Percentiles rank a stretch among this genome's conserved stretches.
phyloP scores from a whole-genome alignment of 2,113 vertebrate species.

The Eulemur rufifrons region DNA sequence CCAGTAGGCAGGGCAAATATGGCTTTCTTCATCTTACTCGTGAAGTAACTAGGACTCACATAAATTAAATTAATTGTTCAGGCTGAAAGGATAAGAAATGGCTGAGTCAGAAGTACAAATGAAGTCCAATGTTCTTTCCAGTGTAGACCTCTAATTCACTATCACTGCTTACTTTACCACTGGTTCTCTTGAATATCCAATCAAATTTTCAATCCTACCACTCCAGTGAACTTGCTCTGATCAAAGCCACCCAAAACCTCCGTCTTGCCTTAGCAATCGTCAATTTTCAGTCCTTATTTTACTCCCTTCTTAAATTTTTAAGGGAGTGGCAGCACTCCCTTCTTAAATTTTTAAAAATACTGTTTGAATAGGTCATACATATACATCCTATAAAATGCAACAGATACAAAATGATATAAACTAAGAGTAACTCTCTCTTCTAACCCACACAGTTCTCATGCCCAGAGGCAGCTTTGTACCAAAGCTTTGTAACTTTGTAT shows the following conservation, averaged over 20 bases:
- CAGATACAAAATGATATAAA: not conserved
- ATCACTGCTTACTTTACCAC: not conserved
- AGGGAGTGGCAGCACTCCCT: not conserved
- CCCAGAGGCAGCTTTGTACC: not conserved
- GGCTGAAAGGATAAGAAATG: slow-evolving; percentile 7
- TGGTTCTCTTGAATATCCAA: not conserved
- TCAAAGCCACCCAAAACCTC: not conserved
- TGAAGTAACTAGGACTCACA: not conserved
- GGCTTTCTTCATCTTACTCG: not conserved
- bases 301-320: not conserved
- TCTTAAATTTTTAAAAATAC: not conserved
- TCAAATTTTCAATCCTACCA: not conserved
- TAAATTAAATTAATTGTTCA: not conserved
- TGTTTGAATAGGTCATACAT: not conserved
- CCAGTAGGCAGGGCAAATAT: not conserved
- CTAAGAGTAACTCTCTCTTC: not conserved
- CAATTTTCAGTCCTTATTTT: not conserved
- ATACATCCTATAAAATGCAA: not conserved
- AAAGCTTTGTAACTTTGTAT: not conserved
- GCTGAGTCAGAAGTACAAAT: not conserved
- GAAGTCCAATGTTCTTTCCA: not conserved
- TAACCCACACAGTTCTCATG: not conserved
- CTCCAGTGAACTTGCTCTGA: not conserved
- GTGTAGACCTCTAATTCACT: not conserved
- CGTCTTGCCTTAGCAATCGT: not conserved